Conservation (phyloP, 2,113 vertebrate species). For the Dolichotis patagonum region DNA sequence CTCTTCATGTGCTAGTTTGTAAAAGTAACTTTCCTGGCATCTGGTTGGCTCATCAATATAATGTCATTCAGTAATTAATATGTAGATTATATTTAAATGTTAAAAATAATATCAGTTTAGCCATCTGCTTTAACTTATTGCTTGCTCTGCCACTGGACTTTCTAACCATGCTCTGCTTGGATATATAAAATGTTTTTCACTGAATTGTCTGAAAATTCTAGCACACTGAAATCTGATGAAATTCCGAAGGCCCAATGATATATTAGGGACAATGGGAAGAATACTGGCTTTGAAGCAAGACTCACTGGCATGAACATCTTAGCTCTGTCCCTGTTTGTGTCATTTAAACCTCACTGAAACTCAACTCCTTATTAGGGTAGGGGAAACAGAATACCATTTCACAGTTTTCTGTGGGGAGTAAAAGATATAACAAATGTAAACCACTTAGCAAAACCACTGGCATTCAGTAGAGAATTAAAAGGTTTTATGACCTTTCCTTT, state of each 20-base stretch:
- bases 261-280: not conserved
- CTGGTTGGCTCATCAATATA: not conserved
- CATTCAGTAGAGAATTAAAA: not conserved
- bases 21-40: not conserved
- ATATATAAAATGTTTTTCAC: not conserved
- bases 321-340: not conserved
- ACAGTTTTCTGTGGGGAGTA: not conserved
- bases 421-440: not conserved
- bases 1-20: not conserved
- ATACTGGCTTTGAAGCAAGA: not conserved
- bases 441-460: not conserved
- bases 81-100: not conserved
- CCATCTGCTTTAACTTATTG: not conserved
- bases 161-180: not conserved
- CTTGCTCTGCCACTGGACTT: not conserved
- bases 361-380: not conserved
- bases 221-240: not conserved
- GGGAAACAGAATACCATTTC: not conserved
- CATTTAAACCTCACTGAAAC: not conserved
- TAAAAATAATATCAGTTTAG: not conserved
- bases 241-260: not conserved
- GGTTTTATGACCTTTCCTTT: not conserved
- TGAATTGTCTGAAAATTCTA: not conserved
- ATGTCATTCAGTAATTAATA: not conserved
- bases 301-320: not conserved